phyloP scores from a whole-genome alignment of 2,113 vertebrate genomes.

The Lipophrys pholis region DNA sequence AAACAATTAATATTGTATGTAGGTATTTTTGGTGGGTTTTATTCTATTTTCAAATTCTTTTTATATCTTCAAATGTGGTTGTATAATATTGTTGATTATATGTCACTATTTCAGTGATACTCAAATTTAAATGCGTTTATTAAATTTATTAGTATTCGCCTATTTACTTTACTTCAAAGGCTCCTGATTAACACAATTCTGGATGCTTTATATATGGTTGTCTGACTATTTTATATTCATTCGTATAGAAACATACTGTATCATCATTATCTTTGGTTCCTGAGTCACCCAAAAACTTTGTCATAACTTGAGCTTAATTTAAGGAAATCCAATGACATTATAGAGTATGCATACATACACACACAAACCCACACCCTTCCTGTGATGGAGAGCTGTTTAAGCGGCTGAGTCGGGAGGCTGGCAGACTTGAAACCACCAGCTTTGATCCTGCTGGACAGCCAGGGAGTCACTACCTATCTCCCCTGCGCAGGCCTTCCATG shows the following conservation, averaged over 20 bases:
- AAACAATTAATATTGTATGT: background rate
- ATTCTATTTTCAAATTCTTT: no score
- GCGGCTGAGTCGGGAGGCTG: constrained; percentile 68
- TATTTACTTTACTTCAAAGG: no score
- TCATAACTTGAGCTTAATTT: constrained; percentile 1
- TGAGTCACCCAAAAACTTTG: background rate
- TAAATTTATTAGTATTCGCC: no score
- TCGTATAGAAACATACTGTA: constrained; percentile 1
- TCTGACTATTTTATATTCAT: background rate
- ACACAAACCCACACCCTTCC: constrained; percentile 5
- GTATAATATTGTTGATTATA: no score
- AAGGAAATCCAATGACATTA: constrained; percentile 1
- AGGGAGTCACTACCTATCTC: constrained; percentile 57
- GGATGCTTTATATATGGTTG: no score
- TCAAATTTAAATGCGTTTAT: no score
- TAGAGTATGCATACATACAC: background rate
- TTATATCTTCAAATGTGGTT: no score
- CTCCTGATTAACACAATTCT: no score
- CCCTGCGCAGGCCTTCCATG: constrained; percentile 46
- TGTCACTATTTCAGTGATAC: no score
- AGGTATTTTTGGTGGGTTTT: no score
- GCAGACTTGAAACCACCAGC: constrained; percentile 47
- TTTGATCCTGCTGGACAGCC: constrained; percentile 45
- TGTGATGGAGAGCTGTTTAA: constrained; percentile 61
- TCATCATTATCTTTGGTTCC: background rate